Percentiles rank a stretch among this genome's conserved stretches.
Evolutionary conservation across 2,888 invertebrate genomes (phyloP).

Genomic region (Drosophila anomelani): DNA sequence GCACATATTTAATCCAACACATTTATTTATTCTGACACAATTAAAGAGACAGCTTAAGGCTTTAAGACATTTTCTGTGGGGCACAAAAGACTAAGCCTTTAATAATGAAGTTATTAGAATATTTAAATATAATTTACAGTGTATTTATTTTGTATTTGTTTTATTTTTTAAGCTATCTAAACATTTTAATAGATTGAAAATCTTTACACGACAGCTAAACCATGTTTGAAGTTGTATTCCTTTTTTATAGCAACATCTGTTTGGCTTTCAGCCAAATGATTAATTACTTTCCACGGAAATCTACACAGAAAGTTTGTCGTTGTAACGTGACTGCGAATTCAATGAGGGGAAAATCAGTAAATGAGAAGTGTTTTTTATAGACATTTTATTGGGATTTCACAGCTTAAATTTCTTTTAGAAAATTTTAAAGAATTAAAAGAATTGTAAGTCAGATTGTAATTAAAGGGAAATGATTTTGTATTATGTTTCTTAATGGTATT

Average conservation of each 20-base stretch:
- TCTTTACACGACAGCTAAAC: constrained; percentile 7
- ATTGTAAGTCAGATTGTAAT: neutral
- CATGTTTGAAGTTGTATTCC: neutral
- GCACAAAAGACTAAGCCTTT: neutral
- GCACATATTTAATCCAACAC: neutral
- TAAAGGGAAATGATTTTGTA: neutral
- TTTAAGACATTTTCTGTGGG: neutral
- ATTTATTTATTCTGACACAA: constrained; percentile 7
- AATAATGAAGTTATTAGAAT: neutral
- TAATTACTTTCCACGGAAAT: constrained; percentile 34
- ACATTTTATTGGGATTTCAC: neutral
- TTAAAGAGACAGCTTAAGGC: neutral
- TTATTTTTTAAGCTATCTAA: neutral
- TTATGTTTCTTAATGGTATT: neutral
- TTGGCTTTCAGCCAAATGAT: constrained; percentile 24
- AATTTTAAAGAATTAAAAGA: neutral
- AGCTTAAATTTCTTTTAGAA: neutral
- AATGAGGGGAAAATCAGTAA: neutral
- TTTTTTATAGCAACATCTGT: constrained; percentile 19
- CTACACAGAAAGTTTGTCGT: constrained; percentile 11
- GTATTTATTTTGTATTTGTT: neutral
- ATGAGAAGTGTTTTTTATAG: neutral
- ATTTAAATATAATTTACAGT: neutral
- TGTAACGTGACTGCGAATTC: constrained; percentile 22
- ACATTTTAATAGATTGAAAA: neutral